phyloP scores from a whole-genome alignment of 2,888 invertebrate species.

The Sesia bembeciformis region DNA sequence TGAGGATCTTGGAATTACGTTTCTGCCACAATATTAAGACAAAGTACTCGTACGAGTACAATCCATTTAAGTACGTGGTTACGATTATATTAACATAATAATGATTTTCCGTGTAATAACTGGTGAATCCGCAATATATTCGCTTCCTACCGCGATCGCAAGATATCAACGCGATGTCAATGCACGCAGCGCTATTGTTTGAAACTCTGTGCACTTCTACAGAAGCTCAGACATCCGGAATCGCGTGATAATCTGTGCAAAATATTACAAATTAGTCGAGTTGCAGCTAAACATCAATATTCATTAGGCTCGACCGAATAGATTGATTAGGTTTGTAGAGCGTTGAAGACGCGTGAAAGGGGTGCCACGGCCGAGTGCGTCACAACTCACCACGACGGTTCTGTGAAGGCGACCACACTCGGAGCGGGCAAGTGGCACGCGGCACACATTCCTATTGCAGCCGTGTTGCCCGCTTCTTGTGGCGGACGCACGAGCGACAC shows the following conservation, averaged over 20 bases:
- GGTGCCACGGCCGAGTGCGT: slow-evolving; percentile 63
- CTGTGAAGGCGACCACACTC: slow-evolving; percentile 2
- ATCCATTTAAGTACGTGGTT: too few species aligned
- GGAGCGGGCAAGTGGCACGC: slow-evolving; percentile 34
- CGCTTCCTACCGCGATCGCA: slow-evolving; percentile 33
- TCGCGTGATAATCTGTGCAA: slow-evolving; percentile 24
- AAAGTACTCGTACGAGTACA: too few species aligned
- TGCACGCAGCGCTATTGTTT: slow-evolving; percentile 28
- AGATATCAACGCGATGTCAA: slow-evolving; percentile 25
- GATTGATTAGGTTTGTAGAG: slow-evolving; percentile 65
- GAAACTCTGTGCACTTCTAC: slow-evolving; percentile 6
- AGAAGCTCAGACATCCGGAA: slow-evolving; percentile 26
- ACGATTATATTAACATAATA: too few species aligned
- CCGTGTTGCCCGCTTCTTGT: slow-evolving; percentile 45
- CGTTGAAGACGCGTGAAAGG: slow-evolving; percentile 58
- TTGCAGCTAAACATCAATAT: slow-evolving; percentile 35
- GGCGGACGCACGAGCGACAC: slow-evolving; percentile 45
- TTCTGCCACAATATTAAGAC: too few species aligned
- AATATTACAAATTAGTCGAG: slow-evolving; percentile 18
- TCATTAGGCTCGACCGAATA: slow-evolving; percentile 35
- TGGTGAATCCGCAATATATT: not conserved
- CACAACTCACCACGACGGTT: slow-evolving; percentile 8
- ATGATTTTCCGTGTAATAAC: too few species aligned
- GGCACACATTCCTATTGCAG: slow-evolving; percentile 57
- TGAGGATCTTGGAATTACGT: too few species aligned